Evolutionary conservation across 2,113 vertebrate genomes (phyloP), one percentile per base, ranked within the genome.

Genomic region (Hepsetus odoe): DNA sequence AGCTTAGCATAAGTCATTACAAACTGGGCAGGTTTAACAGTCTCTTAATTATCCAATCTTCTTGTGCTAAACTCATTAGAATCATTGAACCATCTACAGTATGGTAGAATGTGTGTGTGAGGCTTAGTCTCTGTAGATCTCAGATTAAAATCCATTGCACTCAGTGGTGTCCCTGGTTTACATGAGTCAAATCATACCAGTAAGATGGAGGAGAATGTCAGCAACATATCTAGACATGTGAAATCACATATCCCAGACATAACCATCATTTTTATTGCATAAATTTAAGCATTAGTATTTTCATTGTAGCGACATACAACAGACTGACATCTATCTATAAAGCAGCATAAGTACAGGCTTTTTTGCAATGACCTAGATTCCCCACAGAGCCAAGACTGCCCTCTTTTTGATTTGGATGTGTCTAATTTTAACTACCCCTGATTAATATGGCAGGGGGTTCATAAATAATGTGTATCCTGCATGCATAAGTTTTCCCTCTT

Each of bases 291-390:
- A 22, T 13, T 40, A 38, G n/a, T 9, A 32, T 73, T 65, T 65
- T 8, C 28, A 14, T 59, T 82, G 56, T 71, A 58, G 70, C 40
- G n/a, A 71, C 65, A 79, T 26, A 72, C 55, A 12, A 70, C 69
- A 44, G 67, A 26, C 33, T 69, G 71, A 40, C 11, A 38, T 73
- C 35, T 26, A 22, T 74, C 67, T 76, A 70, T 55, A 70, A 75
- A 72, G 53, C 46, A 70, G 71, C 55, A 66, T 40, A 77, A 59
- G 55, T 62, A 59, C 64, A 55, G 16, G 77, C 68, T 42, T 68
- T 87, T 83, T 86, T 86, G 81, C 88, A 86, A 64, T 91, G 91
- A 91, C 92, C 91, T 89, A 93, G 84, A 91, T 93, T 86, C 81
- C 79, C 53, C 32, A 70, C 9, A 68, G 75, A 89, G 88, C 83